Evolutionary conservation across 2,797 vertebrate genomes (phyloP).

Genomic region (Merluccius polli): DNA sequence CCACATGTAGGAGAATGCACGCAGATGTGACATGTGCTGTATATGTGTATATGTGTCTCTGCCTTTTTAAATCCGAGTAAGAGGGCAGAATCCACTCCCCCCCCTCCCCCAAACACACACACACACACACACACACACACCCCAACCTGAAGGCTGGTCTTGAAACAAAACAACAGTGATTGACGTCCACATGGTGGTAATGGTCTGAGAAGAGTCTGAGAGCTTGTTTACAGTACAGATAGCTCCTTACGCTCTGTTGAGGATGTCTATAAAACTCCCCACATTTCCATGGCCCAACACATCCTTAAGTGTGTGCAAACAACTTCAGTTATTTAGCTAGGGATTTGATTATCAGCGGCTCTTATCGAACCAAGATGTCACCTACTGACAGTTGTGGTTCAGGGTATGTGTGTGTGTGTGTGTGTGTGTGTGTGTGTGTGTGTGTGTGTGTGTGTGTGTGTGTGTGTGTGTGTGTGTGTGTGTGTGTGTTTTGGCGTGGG

Average conservation of each 20-base stretch:
- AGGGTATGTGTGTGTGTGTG: slow-evolving; percentile 2
- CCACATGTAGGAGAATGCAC: slow-evolving; percentile 9
- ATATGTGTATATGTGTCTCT: slow-evolving; percentile 1
- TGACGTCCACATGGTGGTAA: not conserved
- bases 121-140: not conserved
- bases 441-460: no score
- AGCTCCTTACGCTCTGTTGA: not conserved
- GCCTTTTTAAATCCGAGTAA: no score
- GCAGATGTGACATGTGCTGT: slow-evolving; percentile 18
- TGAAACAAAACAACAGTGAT: not conserved
- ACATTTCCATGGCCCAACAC: slow-evolving; percentile 28
- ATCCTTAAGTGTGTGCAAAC: slow-evolving; percentile 44
- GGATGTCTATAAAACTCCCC: not conserved
- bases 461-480: not conserved
- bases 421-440: not conserved
- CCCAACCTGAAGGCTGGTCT: not conserved
- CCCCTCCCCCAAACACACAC: no score
- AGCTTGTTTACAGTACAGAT: not conserved
- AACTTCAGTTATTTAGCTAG: slow-evolving; percentile 44
- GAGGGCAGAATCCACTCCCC: not conserved
- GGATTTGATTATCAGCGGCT: slow-evolving; percentile 38
- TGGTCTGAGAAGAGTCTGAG: not conserved
- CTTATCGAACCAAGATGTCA: slow-evolving; percentile 25
- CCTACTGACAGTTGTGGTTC: slow-evolving; percentile 21
- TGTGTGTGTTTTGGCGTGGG: slow-evolving; percentile 5